Evolutionary conservation across 2,797 vertebrate genomes (phyloP).

Genomic region (Scomberomorus guttatus): DNA sequence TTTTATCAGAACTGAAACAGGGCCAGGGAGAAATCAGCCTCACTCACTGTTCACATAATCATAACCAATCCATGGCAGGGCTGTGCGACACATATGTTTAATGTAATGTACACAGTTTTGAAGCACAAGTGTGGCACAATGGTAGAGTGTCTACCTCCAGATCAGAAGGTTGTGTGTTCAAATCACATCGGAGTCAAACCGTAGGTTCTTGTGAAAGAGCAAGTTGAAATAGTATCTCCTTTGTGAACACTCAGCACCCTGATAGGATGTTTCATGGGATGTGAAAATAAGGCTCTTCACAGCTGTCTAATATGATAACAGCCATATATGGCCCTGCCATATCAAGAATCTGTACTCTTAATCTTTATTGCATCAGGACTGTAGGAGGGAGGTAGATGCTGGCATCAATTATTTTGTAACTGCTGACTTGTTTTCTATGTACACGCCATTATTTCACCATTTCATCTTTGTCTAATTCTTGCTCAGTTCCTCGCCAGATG

Average conservation of each 20-base stretch:
- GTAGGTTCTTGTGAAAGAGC: neutral
- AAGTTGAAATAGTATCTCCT: neutral
- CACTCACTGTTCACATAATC: neutral
- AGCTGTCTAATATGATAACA: too few relatives aligned
- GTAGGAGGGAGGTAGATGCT: too few relatives aligned
- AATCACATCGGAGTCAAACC: neutral
- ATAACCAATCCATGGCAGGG: too few relatives aligned
- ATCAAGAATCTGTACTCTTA: neutral
- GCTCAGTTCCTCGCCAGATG: neutral
- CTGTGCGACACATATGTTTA: too few relatives aligned
- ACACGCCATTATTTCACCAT: neutral
- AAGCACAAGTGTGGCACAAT: neutral
- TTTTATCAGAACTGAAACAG: neutral
- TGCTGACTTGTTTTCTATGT: neutral
- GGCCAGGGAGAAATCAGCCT: too few relatives aligned
- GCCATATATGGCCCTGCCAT: neutral
- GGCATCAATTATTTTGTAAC: neutral
- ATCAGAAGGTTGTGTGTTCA: neutral
- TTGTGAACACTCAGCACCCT: too few relatives aligned
- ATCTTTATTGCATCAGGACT: neutral
- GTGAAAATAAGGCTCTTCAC: neutral
- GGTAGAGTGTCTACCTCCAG: neutral
- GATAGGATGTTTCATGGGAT: neutral
- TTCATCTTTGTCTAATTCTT: neutral
- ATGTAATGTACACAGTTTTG: neutral